Evolutionary conservation across 1,140 invertebrate species (phyloP), one percentile per base, ranked within the genome.

Genomic region (Bombus polaris): DNA sequence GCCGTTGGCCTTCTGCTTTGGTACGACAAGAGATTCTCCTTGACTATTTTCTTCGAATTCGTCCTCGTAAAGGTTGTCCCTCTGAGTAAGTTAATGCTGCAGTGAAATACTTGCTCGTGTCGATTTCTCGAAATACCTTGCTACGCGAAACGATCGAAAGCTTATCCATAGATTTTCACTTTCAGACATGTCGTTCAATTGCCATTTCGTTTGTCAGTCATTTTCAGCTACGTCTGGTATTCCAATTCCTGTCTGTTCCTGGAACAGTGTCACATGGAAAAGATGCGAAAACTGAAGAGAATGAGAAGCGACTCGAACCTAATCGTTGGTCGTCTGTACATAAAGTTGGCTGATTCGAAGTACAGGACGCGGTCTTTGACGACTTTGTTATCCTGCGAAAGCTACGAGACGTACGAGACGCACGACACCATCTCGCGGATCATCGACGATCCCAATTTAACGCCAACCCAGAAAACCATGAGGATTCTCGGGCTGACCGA

Each of bases 161-260:
- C 47, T 44, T 47, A 6, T 39, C 25, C 25, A n/a, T 13, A 13
- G 32, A 62, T 3, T 35, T 35, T 0, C 9, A 62, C 6, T 65
- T 74, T 22, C 8, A 3, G 44, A 10, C 42, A 28, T 25, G 32
- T 37, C 18, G 9, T 25, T 1, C 6, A 59, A 35, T 1, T 5
- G 4, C 3, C 12, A 2, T 6, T 12, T 28, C 39, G 28, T n/a
- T 28, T 47, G 85, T 32, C 77, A 93, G 92, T 83, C 32, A 32
- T 89, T 15, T 90, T 91, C 3, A 57, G 42, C 25, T 92, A 92
- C 74, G 91, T 91, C 13, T 94, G 92, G 92, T 89, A 86, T 35
- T 62, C 87, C 0, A 89, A 90, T 3, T 78, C 91, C 10, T 65
- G 65, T 0, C 86, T 93, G 32, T 93, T 91, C 39, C 42, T 86